A percentile compares a stretch with the other conserved stretches of the same genome.
phyloP scores from a whole-genome alignment of 2,113 vertebrate genomes.

The Sakesphorus luctuosus region DNA sequence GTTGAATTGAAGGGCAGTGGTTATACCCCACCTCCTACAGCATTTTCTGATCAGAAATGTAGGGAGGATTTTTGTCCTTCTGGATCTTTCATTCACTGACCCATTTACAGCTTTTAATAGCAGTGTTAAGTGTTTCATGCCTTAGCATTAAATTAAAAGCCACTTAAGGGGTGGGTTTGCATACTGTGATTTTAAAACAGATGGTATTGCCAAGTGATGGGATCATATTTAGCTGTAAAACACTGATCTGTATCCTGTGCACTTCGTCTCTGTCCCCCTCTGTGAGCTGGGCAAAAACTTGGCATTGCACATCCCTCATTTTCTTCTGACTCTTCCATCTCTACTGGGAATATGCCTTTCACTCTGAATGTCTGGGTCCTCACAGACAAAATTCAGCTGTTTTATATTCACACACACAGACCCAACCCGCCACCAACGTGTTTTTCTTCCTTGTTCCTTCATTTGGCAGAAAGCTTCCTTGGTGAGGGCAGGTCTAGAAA shows the following conservation, averaged over 20 bases:
- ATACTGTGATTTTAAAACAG: not conserved
- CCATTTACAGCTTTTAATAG: not conserved
- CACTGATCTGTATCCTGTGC: not conserved
- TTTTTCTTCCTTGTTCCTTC: not conserved
- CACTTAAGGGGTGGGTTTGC: slow-evolving; percentile 23
- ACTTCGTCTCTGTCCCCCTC: not conserved
- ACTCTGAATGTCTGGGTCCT: not conserved
- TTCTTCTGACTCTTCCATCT: not conserved
- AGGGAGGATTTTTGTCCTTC: not conserved
- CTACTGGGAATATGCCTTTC: not conserved
- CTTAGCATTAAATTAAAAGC: slow-evolving; percentile 13
- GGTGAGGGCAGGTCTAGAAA: slow-evolving; percentile 13
- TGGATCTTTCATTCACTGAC: not conserved
- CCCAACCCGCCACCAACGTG: not conserved
- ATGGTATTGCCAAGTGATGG: not conserved
- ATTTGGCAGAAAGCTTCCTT: not conserved
- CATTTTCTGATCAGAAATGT: not conserved
- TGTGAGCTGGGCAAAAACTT: not conserved
- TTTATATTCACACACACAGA: not conserved
- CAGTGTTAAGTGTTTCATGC: not conserved
- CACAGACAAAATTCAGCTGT: not conserved
- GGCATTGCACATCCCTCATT: not conserved
- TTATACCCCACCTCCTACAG: not conserved
- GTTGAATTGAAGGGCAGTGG: not conserved
- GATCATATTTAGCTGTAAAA: not conserved